phyloP scores from a whole-genome alignment of 2,888 invertebrate species.

The Cerastis rubricosa region DNA sequence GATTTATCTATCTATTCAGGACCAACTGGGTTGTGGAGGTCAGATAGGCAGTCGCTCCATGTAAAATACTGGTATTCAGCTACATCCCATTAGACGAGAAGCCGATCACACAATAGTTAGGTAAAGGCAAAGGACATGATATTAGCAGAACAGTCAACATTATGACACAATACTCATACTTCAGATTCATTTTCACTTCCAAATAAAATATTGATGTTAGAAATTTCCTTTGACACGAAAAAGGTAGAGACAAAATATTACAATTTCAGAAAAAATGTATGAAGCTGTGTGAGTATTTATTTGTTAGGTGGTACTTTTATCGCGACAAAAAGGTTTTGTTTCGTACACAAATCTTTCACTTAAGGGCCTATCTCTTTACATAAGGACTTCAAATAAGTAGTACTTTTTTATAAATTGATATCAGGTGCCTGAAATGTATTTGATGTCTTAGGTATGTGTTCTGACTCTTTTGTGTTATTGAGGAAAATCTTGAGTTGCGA shows the following conservation, averaged over 20 bases:
- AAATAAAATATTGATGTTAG: neutral
- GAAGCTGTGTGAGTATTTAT: conserved; percentile 9
- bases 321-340: conserved; percentile 30
- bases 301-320: conserved; percentile 14
- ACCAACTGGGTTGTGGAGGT: no score
- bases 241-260: conserved; percentile 11
- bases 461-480: neutral
- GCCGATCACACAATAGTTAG: no score
- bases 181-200: neutral
- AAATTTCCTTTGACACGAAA: conserved; percentile 13
- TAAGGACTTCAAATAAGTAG: neutral
- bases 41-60: no score
- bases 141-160: neutral
- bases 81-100: no score
- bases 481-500: neutral
- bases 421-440: conserved; percentile 5
- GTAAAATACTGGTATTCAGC: no score
- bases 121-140: no score
- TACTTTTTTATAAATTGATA: neutral
- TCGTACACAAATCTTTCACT: conserved; percentile 12
- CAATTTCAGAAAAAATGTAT: conserved; percentile 10
- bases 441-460: neutral
- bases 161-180: neutral
- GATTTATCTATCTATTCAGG: no score
- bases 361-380: neutral